Evolutionary conservation across 2,888 invertebrate genomes (phyloP), one percentile per base, ranked within the genome.

Genomic region (Dryobotodes eremita): DNA sequence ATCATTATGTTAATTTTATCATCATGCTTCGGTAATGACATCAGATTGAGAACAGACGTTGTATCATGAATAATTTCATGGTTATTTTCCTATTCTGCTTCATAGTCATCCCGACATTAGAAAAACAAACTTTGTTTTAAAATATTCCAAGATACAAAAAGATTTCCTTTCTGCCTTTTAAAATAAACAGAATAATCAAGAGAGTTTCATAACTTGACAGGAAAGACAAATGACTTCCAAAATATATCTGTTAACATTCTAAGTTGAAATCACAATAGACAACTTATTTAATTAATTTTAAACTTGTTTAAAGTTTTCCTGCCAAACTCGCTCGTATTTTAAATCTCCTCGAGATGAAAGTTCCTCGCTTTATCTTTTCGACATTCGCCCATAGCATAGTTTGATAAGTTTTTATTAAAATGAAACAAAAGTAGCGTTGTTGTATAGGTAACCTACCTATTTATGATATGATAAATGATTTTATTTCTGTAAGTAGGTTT

Each of bases 241-340:
- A 84, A 83, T 70, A 71, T 79, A 86, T 74, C 68, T 71, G 57
- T 74, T 23, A 68, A 57, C 62, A 83, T 83, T 86, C 53, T 55
- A 85, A 87, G 79, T 87, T 73, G 5, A 46, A 66, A 80, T 77
- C 59, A 85, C 85, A 85, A 87, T 71, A 79, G 59, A 57, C 50
- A 86, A 81, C 73, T 81, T 86, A 81, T 86, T 88, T 81, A 50
- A 88, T 86, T 88, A 84, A 86, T 81, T 84, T 84, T 53, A 84
- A 86, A 88, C 78, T 88, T 75, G 75, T 77, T 81, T 71, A 53
- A 86, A 80, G 68, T 79, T 76, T 50, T 61, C 70, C 69, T 64
- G 69, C 68, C 68, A 50, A 86, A 78, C 71, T 84, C 72, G 69
- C 71, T 81, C 73, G 59, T 72, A 88, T 86, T 88, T 88, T 79